Evolutionary conservation across 1,140 invertebrate species (phyloP), one percentile per base, ranked within the genome.

Genomic region (Panagrolaimus sp.): DNA sequence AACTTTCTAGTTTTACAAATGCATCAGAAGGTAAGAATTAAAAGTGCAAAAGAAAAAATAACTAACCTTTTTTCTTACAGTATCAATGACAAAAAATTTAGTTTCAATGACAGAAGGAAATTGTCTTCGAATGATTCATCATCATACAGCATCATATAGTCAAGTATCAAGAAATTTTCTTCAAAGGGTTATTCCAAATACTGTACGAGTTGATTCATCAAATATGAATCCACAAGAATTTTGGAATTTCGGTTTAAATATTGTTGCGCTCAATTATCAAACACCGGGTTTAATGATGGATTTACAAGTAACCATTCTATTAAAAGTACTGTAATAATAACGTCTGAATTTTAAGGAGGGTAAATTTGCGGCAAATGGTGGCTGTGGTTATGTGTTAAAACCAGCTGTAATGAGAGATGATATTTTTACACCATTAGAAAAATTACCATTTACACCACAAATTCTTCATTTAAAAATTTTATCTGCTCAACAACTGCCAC

Each of bases 191-290:
- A 95, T 94, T 66, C 93, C 3, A 89, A 94, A 86, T 75, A 91
- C 91, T 0, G 90, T 92, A 82, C 87, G 95, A 65, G 89, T 97
- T 57, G 93, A 98, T 82, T 97, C 93, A 0, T 95, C 92, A 0
- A 98, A 98, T 86, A 96, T 96, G 83, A 94, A 93, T 86, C 94
- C 95, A 0, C 86, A 94, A 42, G 89, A 90, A 1, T 89, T 96
- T 83, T 98, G 95, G 95, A 96, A 94, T 83, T 88, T 89, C 47
- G 95, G 94, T 0, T 91, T 90, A 57, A 94, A 98, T 83, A 92
- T 98, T 91, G 91, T 93, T 1, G 93, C 94, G 0, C 84, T 99
- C 0, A 99, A 98, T 84, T 99, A 96, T 85, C 96, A 99, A 86
- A 97, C 95, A 0, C 89, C 92, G 31, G 88, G 88, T 85, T 67